Percentiles rank a stretch among this genome's conserved stretches.
Conservation (phyloP, 2,113 vertebrate genomes). For the Cyphomyrus plagiostoma region DNA sequence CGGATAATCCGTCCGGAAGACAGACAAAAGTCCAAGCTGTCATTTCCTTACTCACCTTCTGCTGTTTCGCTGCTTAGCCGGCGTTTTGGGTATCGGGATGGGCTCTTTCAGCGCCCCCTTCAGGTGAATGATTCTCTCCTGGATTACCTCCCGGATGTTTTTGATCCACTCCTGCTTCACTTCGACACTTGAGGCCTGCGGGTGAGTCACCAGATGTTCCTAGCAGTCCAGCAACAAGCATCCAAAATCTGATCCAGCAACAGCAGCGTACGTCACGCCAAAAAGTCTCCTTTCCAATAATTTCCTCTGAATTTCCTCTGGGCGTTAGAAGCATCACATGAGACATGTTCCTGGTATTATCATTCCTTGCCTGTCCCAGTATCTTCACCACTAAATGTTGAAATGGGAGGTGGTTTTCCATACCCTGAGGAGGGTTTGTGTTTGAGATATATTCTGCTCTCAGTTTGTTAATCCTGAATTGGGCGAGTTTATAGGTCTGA, state of each 20-base stretch:
- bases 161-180: conserved; percentile 99
- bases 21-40: neutral
- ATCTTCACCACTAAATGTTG: neutral
- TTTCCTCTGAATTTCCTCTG: neutral
- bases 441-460: neutral
- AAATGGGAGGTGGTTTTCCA: neutral
- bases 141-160: conserved; percentile 94
- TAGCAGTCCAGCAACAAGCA: neutral
- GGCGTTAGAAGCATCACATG: neutral
- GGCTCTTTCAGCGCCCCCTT: conserved; percentile 94
- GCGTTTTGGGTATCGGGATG: conserved; percentile 93
- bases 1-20: neutral
- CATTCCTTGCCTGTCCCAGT: neutral
- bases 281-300: neutral
- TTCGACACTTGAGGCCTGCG: conserved; percentile 87
- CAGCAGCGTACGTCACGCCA: neutral
- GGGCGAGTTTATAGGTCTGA: neutral
- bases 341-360: neutral
- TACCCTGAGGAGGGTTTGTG: neutral
- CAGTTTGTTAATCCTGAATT: neutral
- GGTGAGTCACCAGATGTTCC: conserved; percentile 1
- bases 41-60: conserved; percentile 69
- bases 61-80: conserved; percentile 85
- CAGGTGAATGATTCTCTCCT: conserved; percentile 93
- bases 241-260: neutral